Evolutionary conservation across 2,888 invertebrate genomes (phyloP).

Genomic region (Drosophila niveifrons): DNA sequence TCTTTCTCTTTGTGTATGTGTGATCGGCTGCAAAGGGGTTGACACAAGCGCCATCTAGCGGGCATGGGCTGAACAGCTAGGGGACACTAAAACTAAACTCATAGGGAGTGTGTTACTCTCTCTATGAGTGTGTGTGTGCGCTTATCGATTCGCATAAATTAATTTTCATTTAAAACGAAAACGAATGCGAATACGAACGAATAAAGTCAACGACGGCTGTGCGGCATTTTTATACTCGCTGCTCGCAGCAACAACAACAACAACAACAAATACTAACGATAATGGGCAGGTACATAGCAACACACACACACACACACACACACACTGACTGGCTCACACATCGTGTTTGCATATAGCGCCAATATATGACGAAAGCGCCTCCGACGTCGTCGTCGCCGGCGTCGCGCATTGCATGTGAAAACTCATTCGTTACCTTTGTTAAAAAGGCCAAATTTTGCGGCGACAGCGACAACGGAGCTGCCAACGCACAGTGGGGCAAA

Average conservation of each 20-base stretch:
- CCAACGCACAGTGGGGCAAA: constrained; percentile 37
- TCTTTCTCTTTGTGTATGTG: too few species aligned
- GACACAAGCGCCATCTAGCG: constrained; percentile 67
- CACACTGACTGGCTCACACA: constrained; percentile 9
- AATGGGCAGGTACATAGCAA: constrained; percentile 60
- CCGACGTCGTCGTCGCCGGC: constrained; percentile 16
- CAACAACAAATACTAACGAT: constrained; percentile 48
- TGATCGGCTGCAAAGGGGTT: constrained; percentile 51
- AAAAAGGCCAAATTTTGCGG: constrained; percentile 68
- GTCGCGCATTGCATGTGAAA: constrained; percentile 73
- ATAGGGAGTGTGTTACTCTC: constrained; percentile 23
- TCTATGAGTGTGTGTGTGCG: constrained; percentile 32
- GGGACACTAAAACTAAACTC: constrained; percentile 36
- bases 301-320: constrained; percentile 29
- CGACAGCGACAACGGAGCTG: constrained; percentile 32
- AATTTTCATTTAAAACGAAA: constrained; percentile 79
- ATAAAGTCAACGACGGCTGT: constrained; percentile 68
- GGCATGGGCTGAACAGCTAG: constrained; percentile 12
- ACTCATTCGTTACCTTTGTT: constrained; percentile 70
- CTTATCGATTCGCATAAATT: constrained; percentile 81
- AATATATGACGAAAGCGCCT: constrained; percentile 71
- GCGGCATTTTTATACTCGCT: constrained; percentile 48
- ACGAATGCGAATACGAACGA: constrained; percentile 66
- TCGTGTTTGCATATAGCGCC: constrained; percentile 60
- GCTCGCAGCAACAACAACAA: constrained; percentile 22